Conservation (phyloP, 2,888 invertebrate genomes). For the Apamea anceps region DNA sequence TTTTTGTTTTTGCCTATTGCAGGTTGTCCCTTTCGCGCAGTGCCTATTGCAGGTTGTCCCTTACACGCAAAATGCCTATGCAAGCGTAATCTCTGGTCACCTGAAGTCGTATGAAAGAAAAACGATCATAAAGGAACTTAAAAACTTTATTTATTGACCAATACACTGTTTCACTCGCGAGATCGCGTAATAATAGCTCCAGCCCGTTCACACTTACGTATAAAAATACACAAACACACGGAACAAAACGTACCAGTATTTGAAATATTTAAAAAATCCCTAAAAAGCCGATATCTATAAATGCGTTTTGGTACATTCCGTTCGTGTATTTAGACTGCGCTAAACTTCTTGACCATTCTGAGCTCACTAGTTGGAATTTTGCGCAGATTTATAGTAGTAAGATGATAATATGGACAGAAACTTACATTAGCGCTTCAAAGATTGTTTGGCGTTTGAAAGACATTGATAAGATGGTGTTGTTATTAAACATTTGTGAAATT, state of each 20-base stretch:
- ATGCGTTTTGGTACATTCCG: slow-evolving; percentile 52
- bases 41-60: no score
- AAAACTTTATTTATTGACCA: slow-evolving; percentile 68
- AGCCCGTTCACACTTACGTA: slow-evolving; percentile 40
- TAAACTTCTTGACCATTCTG: slow-evolving; percentile 32
- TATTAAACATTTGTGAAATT: neutral
- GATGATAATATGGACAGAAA: neutral
- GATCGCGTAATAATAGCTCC: slow-evolving; percentile 55
- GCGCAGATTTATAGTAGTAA: neutral
- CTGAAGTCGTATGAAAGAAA: slow-evolving; percentile 7
- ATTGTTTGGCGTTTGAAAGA: neutral
- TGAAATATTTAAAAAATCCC: slow-evolving; percentile 54
- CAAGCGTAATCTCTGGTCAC: no score
- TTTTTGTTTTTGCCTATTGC: no score
- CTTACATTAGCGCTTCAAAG: neutral
- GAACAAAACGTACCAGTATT: slow-evolving; percentile 42
- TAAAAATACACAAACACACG: slow-evolving; percentile 53
- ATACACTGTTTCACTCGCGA: slow-evolving; percentile 66
- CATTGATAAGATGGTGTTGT: no score
- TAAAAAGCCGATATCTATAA: slow-evolving; percentile 58
- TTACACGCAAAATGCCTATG: no score
- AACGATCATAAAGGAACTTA: slow-evolving; percentile 65
- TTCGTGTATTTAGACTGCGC: slow-evolving; percentile 37
- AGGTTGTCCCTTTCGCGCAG: no score
- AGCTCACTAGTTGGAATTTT: neutral